Evolutionary conservation across 2,888 invertebrate species (phyloP), one percentile per base, ranked within the genome.

Genomic region (Crepidodera aurea): DNA sequence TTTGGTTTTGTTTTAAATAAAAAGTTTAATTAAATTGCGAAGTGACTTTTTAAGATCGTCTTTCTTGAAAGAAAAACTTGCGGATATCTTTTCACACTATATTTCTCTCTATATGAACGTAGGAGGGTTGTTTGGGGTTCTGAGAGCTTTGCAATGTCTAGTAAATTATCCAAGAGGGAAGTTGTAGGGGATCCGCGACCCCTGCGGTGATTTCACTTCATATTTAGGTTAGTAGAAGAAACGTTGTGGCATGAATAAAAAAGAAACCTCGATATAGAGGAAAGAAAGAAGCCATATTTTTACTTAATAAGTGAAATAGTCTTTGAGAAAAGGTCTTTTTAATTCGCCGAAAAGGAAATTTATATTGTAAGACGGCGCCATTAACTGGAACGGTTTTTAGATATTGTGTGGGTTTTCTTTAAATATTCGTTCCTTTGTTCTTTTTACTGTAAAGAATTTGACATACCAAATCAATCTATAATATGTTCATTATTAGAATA

Each of bases 101-200:
- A 40, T 40, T 40, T 40, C 40, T 40, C 10, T 40, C 18, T 42
- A 50, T 50, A 50, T 50, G 53, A 42, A 51, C n/a, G 29, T 55
- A 0, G 54, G 12, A 32, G 37, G 46, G 4, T 13, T 10, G 12
- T 37, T 22, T 6, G 39, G 40, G 46, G 7, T 46, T 46, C 46
- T 62, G 58, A 62, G 46, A 62, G 62, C 62, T 53, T 62, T 58
- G 58, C 58, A 48, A 12, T 62, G 62, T 62, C 53, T 58, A 40
- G 48, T 62, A 58, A 62, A 62, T 58, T 62, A 62, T 62, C 58
- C 53, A 62, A 57, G 40, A 58, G 32, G 51, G 18, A 60, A 55
- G 55, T 55, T 60, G 50, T 60, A 55, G 60, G 60, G 50, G 37
- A 44, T 48, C 54, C 34, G 40, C 15, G 39, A 15, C 34, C 18